Conservation (phyloP, 2,797 vertebrate genomes). For the Monodelphis domestica region DNA sequence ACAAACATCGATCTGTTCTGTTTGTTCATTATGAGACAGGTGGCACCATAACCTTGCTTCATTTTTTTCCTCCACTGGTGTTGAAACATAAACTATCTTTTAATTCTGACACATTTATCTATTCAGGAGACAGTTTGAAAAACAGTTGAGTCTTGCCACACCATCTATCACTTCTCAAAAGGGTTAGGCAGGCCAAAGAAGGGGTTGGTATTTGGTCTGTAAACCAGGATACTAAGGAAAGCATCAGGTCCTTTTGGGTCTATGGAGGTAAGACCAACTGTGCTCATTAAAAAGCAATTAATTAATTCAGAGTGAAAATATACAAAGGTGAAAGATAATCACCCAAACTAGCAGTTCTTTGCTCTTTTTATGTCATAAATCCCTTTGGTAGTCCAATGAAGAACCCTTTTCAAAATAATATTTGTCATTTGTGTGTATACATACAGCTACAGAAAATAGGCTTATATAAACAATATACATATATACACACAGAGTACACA, state of each 20-base stretch:
- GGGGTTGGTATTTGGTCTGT: constrained; percentile 40
- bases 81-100: constrained; percentile 70
- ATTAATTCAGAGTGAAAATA: neutral
- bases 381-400: neutral
- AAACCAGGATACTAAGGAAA: constrained; percentile 23
- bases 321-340: neutral
- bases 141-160: constrained; percentile 49
- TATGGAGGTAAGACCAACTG: neutral
- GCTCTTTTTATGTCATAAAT: neutral
- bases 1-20: constrained; percentile 35
- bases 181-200: constrained; percentile 43
- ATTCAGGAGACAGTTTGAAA: constrained; percentile 68
- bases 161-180: constrained; percentile 55
- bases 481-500: neutral
- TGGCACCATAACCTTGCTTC: constrained; percentile 62
- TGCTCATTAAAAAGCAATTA: neutral
- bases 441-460: neutral
- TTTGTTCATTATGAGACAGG: constrained; percentile 44
- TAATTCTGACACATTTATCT: constrained; percentile 72
- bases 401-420: neutral
- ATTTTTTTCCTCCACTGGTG: constrained; percentile 52
- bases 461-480: neutral
- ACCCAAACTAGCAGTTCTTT: neutral
- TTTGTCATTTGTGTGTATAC: neutral
- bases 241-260: neutral